Evolutionary conservation across 2,888 invertebrate species (phyloP).

Genomic region (Leptopilina myrica): DNA sequence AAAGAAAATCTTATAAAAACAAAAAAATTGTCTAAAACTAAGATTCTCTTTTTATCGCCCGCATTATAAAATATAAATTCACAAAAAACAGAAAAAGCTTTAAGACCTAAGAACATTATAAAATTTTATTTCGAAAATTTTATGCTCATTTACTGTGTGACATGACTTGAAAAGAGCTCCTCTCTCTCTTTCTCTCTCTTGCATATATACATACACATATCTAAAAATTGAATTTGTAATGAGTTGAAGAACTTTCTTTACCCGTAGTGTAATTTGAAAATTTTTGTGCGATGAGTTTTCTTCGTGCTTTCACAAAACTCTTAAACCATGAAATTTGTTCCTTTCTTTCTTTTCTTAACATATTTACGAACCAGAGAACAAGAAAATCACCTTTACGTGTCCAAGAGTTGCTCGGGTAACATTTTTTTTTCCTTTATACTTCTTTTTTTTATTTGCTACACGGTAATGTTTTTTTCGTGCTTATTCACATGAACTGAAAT

Average conservation of each 20-base stretch:
- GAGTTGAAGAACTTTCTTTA: background rate
- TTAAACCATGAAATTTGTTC: slow-evolving; percentile 15
- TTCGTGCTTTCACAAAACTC: background rate
- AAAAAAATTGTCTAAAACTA: too few relatives aligned
- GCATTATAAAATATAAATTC: too few relatives aligned
- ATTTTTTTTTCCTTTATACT: background rate
- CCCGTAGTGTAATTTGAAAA: background rate
- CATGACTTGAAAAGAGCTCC: too few relatives aligned
- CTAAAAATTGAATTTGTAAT: background rate
- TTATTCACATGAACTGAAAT: background rate
- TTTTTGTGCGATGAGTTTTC: background rate
- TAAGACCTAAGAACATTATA: too few relatives aligned
- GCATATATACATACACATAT: too few relatives aligned
- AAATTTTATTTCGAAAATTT: too few relatives aligned
- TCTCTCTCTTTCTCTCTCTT: too few relatives aligned
- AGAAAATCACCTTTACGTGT: slow-evolving; percentile 20
- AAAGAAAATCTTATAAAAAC: too few relatives aligned
- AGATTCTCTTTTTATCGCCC: too few relatives aligned
- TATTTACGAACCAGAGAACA: slow-evolving; percentile 17
- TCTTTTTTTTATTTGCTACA: background rate
- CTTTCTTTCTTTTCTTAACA: slow-evolving; percentile 10
- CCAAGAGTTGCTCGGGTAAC: background rate
- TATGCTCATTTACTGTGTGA: too few relatives aligned
- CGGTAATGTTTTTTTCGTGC: background rate
- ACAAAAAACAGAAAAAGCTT: too few relatives aligned